Evolutionary conservation across 1,140 invertebrate genomes (phyloP).

Genomic region (Drosophila pachea): DNA sequence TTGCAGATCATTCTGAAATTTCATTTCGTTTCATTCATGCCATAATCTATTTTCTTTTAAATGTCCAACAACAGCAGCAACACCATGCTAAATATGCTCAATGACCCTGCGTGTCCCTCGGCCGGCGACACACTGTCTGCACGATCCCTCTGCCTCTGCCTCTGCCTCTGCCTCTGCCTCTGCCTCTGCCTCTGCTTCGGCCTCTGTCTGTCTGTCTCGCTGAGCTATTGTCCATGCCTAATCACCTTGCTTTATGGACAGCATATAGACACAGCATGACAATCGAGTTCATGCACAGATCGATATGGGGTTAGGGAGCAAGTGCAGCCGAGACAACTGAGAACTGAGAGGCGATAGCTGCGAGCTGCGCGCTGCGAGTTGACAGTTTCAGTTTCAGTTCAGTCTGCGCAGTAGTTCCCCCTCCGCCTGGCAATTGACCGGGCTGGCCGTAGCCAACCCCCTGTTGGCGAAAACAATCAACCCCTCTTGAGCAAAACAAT

Average conservation of each 20-base stretch:
- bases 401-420: too few species aligned
- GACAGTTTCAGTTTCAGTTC: constrained; percentile 48
- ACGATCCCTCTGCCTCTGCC: constrained; percentile 34
- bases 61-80: constrained; percentile 55
- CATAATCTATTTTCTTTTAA: constrained; percentile 76
- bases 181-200: too few species aligned
- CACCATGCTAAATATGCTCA: constrained; percentile 34
- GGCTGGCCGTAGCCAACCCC: constrained; percentile 19
- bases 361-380: constrained; percentile 7
- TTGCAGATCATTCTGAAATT: constrained; percentile 77
- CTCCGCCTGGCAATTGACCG: constrained; percentile 17
- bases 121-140: constrained; percentile 67
- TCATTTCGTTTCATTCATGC: constrained; percentile 74
- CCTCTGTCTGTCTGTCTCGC: too few species aligned
- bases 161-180: too few species aligned
- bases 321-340: too few species aligned
- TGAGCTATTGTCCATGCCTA: constrained; percentile 32
- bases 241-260: constrained; percentile 32
- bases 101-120: constrained; percentile 20
- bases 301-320: constrained; percentile 19
- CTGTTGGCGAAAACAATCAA: constrained; percentile 50
- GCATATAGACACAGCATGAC: constrained; percentile 19
- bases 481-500: constrained; percentile 72
- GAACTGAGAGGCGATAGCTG: too few species aligned
- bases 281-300: constrained; percentile 36